Evolutionary conservation across 2,113 vertebrate species (phyloP).

Genomic region (Gorsachius goisagi): DNA sequence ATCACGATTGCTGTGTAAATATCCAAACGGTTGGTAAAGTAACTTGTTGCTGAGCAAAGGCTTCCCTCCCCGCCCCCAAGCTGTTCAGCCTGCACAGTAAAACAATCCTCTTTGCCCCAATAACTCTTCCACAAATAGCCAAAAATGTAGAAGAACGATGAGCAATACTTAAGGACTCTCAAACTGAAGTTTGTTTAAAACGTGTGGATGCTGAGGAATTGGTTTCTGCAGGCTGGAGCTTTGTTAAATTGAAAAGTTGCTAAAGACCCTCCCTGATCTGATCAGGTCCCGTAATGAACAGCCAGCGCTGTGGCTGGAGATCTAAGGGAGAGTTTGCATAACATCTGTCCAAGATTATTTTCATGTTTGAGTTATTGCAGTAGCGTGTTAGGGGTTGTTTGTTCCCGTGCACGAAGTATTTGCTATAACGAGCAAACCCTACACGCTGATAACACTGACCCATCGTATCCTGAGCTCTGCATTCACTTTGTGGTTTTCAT

Average conservation of each 20-base stretch:
- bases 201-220: fast-evolving
- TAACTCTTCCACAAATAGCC: not conserved
- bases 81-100: not conserved
- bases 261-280: not conserved
- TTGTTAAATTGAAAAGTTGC: not conserved
- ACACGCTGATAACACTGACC: not conserved
- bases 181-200: not conserved
- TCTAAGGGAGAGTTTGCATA: not conserved
- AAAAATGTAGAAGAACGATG: not conserved
- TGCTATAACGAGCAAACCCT: not conserved
- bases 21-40: not conserved
- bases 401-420: not conserved
- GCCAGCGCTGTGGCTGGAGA: not conserved
- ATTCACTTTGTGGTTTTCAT: slow-evolving; percentile 10
- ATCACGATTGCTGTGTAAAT: not conserved
- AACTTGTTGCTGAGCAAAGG: not conserved
- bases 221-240: not conserved
- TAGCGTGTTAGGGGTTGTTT: not conserved
- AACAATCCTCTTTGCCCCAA: not conserved
- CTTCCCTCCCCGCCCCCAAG: too few species aligned
- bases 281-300: not conserved
- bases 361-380: not conserved
- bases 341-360: not conserved
- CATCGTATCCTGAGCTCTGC: not conserved
- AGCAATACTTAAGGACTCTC: not conserved